Percentiles rank a stretch among this genome's conserved stretches.
Evolutionary conservation across 2,888 invertebrate species (phyloP).

Genomic region (Bombyx huttoni): DNA sequence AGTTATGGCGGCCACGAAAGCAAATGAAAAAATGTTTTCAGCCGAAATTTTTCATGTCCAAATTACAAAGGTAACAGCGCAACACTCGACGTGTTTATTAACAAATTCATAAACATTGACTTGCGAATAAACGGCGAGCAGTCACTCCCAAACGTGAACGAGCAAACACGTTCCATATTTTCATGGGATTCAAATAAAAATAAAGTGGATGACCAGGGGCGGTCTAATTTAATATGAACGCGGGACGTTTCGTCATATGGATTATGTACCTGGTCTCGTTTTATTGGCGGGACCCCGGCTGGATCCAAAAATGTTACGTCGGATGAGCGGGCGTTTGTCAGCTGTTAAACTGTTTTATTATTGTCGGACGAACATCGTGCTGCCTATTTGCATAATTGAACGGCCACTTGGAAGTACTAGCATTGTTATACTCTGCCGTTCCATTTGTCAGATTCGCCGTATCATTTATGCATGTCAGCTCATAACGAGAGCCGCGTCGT

Average conservation of each 20-base stretch:
- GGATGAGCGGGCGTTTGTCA: slow-evolving; percentile 48
- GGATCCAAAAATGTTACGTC: slow-evolving; percentile 53
- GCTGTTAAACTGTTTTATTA: slow-evolving; percentile 72
- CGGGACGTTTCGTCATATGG: slow-evolving; percentile 53
- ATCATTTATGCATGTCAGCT: slow-evolving; percentile 69
- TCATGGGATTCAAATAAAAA: slow-evolving; percentile 70
- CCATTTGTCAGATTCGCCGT: slow-evolving; percentile 70
- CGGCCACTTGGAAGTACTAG: slow-evolving; percentile 67
- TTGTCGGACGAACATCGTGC: slow-evolving; percentile 60
- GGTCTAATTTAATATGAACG: slow-evolving; percentile 68
- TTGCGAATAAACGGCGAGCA: slow-evolving; percentile 48
- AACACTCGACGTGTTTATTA: slow-evolving; percentile 50
- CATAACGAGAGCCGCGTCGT: slow-evolving; percentile 59
- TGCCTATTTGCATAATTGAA: slow-evolving; percentile 73
- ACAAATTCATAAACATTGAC: slow-evolving; percentile 69
- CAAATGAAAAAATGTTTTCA: slow-evolving; percentile 28
- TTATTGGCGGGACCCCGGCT: slow-evolving; percentile 55
- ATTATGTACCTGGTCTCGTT: slow-evolving; percentile 54
- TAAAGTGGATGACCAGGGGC: slow-evolving; percentile 60
- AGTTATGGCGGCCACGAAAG: slow-evolving; percentile 23
- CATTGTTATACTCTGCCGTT: slow-evolving; percentile 70
- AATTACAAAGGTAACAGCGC: slow-evolving; percentile 47
- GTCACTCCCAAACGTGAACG: slow-evolving; percentile 43
- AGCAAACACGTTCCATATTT: slow-evolving; percentile 61
- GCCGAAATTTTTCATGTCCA: slow-evolving; percentile 23